These are phyloP conservation scores for Aethina tumida DNA, from an alignment of 1,140 invertebrate genomes.

Conservation along the genomic window DNA sequence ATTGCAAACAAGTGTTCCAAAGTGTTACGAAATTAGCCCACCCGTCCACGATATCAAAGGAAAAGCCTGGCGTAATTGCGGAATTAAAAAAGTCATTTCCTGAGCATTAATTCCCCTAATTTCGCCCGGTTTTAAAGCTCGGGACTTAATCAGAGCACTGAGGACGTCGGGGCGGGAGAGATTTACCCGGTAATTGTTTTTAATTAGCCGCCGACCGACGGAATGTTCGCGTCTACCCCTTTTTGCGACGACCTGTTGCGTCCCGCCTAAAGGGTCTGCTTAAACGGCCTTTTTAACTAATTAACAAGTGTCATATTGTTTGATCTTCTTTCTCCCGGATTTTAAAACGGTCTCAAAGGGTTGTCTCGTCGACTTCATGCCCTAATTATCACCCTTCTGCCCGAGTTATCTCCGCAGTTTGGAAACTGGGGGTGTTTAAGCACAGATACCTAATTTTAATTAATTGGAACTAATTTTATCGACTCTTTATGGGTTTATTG, in stretches of 20 bases:
- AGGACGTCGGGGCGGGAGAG: constrained; percentile 10
- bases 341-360: too few species aligned
- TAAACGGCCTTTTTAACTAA: constrained; percentile 11
- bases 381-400: neutral
- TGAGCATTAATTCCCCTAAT: constrained; percentile 11
- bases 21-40: too few species aligned
- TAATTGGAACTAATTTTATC: too few species aligned
- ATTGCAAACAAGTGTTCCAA: too few species aligned
- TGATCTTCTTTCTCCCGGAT: constrained; percentile 5
- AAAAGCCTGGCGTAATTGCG: neutral
- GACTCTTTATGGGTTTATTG: too few species aligned
- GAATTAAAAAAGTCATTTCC: too few species aligned
- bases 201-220: constrained; percentile 12
- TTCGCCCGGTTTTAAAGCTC: constrained; percentile 6
- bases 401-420: neutral
- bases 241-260: constrained; percentile 16
- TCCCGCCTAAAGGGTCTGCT: constrained; percentile 13
- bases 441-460: too few species aligned
- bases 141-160: constrained; percentile 7
- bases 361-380: neutral
- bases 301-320: constrained; percentile 16
- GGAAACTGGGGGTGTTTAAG: too few species aligned
- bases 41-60: too few species aligned
- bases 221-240: constrained; percentile 12
- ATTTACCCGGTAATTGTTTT: constrained; percentile 13